phyloP scores from a whole-genome alignment of 2,113 vertebrate species.

The Apeltes quadracus region DNA sequence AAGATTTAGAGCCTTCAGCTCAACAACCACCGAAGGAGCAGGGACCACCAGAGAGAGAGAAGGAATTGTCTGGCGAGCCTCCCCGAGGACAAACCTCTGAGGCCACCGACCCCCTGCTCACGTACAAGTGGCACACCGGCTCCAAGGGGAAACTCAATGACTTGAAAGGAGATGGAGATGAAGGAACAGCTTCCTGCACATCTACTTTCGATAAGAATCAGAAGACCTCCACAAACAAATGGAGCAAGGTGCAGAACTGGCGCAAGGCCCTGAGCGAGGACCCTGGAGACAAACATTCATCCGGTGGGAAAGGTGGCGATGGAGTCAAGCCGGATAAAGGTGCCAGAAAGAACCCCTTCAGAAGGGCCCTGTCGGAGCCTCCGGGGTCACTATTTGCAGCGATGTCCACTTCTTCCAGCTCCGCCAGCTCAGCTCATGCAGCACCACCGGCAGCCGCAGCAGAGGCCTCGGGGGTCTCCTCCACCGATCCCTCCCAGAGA shows the following conservation, averaged over 20 bases:
- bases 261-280: slow-evolving; percentile 83
- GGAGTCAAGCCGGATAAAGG: slow-evolving; percentile 46
- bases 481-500: slow-evolving; percentile 69
- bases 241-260: slow-evolving; percentile 85
- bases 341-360: slow-evolving; percentile 84
- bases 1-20: slow-evolving; percentile 60
- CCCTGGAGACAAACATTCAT: slow-evolving; percentile 47
- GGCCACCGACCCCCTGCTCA: slow-evolving; percentile 66
- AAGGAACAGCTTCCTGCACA: slow-evolving; percentile 23
- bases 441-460: slow-evolving; percentile 37
- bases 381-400: slow-evolving; percentile 68
- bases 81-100: slow-evolving; percentile 49
- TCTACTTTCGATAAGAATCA: slow-evolving; percentile 60
- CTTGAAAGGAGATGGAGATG: slow-evolving; percentile 48
- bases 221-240: slow-evolving; percentile 75
- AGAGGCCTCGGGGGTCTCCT: slow-evolving; percentile 43
- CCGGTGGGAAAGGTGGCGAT: slow-evolving; percentile 22
- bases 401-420: slow-evolving; percentile 34
- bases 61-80: slow-evolving; percentile 44
- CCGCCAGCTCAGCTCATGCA: slow-evolving; percentile 19
- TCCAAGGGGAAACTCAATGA: slow-evolving; percentile 55
- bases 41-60: slow-evolving; percentile 53
- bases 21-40: slow-evolving; percentile 53
- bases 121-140: slow-evolving; percentile 82
- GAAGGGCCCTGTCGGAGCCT: slow-evolving; percentile 85